Conservation (phyloP, 2,888 invertebrate genomes). For the Xylota sylvarum region DNA sequence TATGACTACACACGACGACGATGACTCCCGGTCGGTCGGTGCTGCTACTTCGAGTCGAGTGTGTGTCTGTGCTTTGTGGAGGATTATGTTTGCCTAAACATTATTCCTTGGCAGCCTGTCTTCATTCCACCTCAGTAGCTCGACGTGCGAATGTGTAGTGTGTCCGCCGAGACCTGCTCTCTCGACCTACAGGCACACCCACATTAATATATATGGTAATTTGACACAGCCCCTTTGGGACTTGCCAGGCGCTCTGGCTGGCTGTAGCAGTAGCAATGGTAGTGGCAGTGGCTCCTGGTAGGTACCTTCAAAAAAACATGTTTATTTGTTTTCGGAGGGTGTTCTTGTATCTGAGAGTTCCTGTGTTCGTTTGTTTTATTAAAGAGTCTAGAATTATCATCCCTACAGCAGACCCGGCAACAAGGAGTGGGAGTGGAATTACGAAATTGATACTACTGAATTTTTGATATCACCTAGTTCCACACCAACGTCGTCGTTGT, state of each 20-base stretch:
- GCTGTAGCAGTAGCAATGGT: not conserved
- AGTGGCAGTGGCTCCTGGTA: not conserved
- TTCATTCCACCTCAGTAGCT: slow-evolving; percentile 43
- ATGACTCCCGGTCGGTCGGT: not conserved
- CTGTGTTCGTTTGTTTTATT: slow-evolving; percentile 54
- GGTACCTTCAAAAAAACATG: slow-evolving; percentile 34
- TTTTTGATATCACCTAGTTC: slow-evolving; percentile 42
- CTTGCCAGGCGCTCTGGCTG: not conserved
- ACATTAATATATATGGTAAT: slow-evolving; percentile 75
- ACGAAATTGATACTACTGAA: slow-evolving; percentile 59
- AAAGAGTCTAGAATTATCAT: slow-evolving; percentile 54
- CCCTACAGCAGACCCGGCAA: not conserved
- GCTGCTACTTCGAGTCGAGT: not conserved
- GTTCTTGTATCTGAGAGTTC: not conserved
- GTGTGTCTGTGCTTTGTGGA: slow-evolving; percentile 1
- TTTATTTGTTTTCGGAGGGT: slow-evolving; percentile 27
- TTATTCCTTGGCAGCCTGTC: slow-evolving; percentile 50
- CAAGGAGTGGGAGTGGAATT: slow-evolving; percentile 18
- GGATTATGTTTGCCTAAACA: slow-evolving; percentile 46
- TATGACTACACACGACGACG: slow-evolving; percentile 27
- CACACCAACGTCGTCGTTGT: not conserved
- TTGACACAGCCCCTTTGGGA: slow-evolving; percentile 33
- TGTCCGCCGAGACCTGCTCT: slow-evolving; percentile 45
- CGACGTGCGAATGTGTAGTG: slow-evolving; percentile 30
- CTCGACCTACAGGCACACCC: slow-evolving; percentile 44